Conservation (phyloP, 2,888 invertebrate genomes). For the Rhabditoides inermis region DNA sequence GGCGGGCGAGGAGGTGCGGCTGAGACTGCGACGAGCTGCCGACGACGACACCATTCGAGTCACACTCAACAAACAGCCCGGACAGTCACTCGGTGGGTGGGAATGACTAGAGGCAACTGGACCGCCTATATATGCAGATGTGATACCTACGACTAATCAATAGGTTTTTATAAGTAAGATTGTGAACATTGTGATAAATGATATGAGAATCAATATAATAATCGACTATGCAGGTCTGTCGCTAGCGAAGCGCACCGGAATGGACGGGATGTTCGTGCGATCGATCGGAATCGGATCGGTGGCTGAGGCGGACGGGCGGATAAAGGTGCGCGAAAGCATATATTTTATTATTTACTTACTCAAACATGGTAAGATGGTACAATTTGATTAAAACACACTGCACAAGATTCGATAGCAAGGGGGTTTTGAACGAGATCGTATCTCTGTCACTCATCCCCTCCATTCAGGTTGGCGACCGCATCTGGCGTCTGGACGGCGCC, state of each 20-base stretch:
- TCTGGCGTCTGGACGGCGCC: conserved; percentile 37
- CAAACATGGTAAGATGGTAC: neutral
- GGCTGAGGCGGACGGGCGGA: conserved; percentile 36
- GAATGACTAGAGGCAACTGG: neutral
- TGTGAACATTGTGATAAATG: neutral
- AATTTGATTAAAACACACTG: conserved; percentile 1
- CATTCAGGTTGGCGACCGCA: conserved; percentile 25
- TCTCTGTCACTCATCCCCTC: neutral
- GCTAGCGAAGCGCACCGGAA: conserved; percentile 43
- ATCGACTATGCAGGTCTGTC: conserved; percentile 33
- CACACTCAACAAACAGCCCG: conserved; percentile 24
- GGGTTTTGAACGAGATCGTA: neutral
- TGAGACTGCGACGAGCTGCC: conserved; percentile 9
- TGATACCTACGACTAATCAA: neutral
- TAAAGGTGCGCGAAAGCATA: conserved; percentile 37
- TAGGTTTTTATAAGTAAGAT: neutral
- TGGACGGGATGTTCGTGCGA: conserved; percentile 47
- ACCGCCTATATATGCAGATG: no score
- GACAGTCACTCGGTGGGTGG: conserved; percentile 23
- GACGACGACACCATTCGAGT: conserved; percentile 18
- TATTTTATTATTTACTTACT: no score
- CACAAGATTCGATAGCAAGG: conserved; percentile 7
- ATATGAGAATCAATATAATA: neutral
- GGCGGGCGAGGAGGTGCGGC: conserved; percentile 25
- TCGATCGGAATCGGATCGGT: conserved; percentile 43